phyloP scores from a whole-genome alignment of 2,113 vertebrate genomes.

The Piprites chloris region DNA sequence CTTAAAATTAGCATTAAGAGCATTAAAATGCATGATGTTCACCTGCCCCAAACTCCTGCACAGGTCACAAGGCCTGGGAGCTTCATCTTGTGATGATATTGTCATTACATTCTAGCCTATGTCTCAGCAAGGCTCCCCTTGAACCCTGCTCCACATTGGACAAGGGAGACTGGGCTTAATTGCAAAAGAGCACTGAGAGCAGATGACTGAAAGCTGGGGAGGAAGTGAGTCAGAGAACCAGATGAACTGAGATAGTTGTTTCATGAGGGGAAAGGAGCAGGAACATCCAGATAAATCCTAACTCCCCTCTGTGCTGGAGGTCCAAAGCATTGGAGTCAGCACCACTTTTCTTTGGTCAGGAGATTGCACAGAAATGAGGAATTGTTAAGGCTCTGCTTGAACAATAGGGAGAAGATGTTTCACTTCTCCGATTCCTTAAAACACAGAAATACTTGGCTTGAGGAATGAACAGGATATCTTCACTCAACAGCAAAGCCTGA shows the following conservation, averaged over 20 bases:
- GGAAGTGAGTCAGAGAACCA: conserved; percentile 16
- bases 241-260: neutral
- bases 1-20: neutral
- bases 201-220: neutral
- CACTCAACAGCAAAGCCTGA: neutral
- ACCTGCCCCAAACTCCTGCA: neutral
- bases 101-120: neutral
- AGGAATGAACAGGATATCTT: neutral
- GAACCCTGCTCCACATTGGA: neutral
- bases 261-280: neutral
- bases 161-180: neutral
- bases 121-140: neutral
- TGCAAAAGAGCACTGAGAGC: neutral
- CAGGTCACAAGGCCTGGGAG: neutral
- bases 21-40: neutral
- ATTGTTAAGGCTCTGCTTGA: neutral
- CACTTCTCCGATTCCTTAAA: neutral
- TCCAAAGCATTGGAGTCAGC: neutral
- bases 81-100: neutral
- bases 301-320: neutral
- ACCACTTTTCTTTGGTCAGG: neutral
- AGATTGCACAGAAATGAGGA: neutral
- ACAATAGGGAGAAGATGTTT: neutral
- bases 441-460: neutral
- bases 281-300: neutral